These are phyloP conservation scores for Tetramorium parvispinum DNA, from an alignment of 1,140 invertebrate species.

Conservation along the genomic window DNA sequence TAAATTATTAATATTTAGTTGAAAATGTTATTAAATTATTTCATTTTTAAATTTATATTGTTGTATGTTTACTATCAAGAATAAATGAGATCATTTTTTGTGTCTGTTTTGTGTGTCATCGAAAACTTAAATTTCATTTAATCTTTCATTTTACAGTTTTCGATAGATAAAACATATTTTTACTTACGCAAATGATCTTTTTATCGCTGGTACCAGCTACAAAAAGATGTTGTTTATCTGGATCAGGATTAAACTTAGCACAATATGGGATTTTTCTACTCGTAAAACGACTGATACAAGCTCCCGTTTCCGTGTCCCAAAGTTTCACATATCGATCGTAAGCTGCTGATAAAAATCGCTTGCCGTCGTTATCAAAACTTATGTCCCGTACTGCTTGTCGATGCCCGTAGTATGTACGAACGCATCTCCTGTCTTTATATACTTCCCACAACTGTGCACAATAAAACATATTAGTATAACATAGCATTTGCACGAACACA, in stretches of 20 bases:
- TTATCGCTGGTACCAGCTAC: slow-evolving; percentile 99
- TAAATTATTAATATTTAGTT: slow-evolving; percentile 27
- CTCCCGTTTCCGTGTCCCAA: slow-evolving; percentile 99
- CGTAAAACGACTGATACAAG: slow-evolving; percentile 96
- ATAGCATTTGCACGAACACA: background rate
- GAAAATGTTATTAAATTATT: background rate
- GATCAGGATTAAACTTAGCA: slow-evolving; percentile 98
- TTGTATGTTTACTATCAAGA: background rate
- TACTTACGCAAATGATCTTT: slow-evolving; percentile 98
- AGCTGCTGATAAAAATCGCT: slow-evolving; percentile 96
- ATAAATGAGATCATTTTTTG: background rate
- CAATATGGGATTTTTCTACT: slow-evolving; percentile 98
- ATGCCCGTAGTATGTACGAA: slow-evolving; percentile 99
- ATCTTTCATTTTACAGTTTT: too few species aligned
- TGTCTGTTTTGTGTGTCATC: background rate
- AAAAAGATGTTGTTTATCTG: slow-evolving; percentile 98
- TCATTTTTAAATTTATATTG: slow-evolving; percentile 55
- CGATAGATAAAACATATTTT: background rate
- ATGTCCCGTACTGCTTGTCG: slow-evolving; percentile 98
- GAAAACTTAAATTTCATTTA: background rate
- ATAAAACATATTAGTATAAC: slow-evolving; percentile 68
- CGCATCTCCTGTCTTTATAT: slow-evolving; percentile 96
- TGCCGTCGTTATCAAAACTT: slow-evolving; percentile 97
- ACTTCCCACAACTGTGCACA: slow-evolving; percentile 97
- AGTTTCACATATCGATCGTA: slow-evolving; percentile 98